These are phyloP conservation scores for Heliconius himera DNA, from an alignment of 1,140 invertebrate species.

Conservation along the genomic window DNA sequence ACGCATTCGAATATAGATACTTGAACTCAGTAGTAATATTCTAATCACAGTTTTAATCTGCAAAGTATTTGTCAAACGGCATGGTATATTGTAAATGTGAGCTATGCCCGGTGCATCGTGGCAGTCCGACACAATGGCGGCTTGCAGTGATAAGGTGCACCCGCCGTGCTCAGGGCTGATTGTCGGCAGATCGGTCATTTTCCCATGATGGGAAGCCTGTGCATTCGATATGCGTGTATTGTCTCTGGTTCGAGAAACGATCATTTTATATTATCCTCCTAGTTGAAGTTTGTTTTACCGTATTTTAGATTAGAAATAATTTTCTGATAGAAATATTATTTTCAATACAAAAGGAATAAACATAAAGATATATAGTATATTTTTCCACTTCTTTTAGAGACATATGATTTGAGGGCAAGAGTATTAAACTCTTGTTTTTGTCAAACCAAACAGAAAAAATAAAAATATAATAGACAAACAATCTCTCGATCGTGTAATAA, in stretches of 20 bases:
- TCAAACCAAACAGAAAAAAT: no score
- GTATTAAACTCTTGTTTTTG: no score
- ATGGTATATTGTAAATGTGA: constrained; percentile 67
- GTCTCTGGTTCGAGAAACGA: constrained; percentile 41
- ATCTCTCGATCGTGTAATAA: no score
- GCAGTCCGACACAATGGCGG: constrained; percentile 55
- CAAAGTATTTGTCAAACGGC: constrained; percentile 58
- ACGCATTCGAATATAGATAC: neutral
- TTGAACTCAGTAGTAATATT: constrained; percentile 40
- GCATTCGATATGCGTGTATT: constrained; percentile 45
- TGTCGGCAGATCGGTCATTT: constrained; percentile 57
- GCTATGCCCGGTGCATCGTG: constrained; percentile 48
- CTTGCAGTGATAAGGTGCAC: constrained; percentile 54
- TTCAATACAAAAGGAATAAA: neutral
- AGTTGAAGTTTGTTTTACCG: constrained; percentile 13
- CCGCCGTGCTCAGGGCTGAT: constrained; percentile 46
- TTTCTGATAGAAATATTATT: constrained; percentile 19
- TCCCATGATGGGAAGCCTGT: constrained; percentile 57
- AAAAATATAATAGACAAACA: no score
- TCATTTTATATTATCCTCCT: constrained; percentile 51
- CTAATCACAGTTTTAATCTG: constrained; percentile 65
- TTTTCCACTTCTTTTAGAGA: no score
- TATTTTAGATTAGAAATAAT: constrained; percentile 18
- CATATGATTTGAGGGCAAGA: no score
- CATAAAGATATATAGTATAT: no score